A percentile compares a stretch with the other conserved stretches of the same genome.
These are phyloP conservation scores for Cyprinodon tularosa DNA, from an alignment of 2,113 vertebrate genomes.

Conservation along the genomic window DNA sequence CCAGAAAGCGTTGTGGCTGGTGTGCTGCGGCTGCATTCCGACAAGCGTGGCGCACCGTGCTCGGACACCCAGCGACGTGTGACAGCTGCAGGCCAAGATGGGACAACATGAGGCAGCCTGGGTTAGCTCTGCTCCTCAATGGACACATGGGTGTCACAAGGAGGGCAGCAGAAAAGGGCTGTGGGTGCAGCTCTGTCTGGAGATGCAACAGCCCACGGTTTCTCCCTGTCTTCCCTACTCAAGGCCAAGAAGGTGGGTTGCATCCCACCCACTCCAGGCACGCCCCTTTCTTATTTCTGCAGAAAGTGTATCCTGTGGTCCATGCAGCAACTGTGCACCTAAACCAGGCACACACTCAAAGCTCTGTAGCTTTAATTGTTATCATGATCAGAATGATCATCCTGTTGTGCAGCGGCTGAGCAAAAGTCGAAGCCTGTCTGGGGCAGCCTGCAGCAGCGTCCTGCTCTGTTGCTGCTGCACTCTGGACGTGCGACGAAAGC, in stretches of 20 bases:
- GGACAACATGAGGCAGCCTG: slow-evolving; percentile 54
- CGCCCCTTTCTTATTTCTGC: slow-evolving; percentile 66
- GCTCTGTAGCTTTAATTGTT: slow-evolving; percentile 43
- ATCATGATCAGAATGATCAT: slow-evolving; percentile 23
- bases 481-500: slow-evolving; percentile 80
- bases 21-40: slow-evolving; percentile 94
- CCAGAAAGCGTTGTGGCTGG: slow-evolving; percentile 95
- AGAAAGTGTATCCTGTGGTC: slow-evolving; percentile 47
- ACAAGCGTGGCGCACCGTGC: slow-evolving; percentile 88
- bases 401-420: slow-evolving; percentile 11
- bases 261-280: slow-evolving; percentile 50
- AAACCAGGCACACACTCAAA: neutral
- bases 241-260: slow-evolving; percentile 37
- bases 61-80: slow-evolving; percentile 95
- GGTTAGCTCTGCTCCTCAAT: slow-evolving; percentile 63
- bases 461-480: slow-evolving; percentile 74
- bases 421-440: slow-evolving; percentile 52
- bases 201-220: slow-evolving; percentile 29
- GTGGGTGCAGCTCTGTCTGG: slow-evolving; percentile 21
- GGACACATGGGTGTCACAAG: slow-evolving; percentile 40
- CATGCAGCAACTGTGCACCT: slow-evolving; percentile 63
- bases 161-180: slow-evolving; percentile 33
- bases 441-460: slow-evolving; percentile 74
- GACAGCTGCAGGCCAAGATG: slow-evolving; percentile 68
- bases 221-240: slow-evolving; percentile 62